Evolutionary conservation across 2,888 invertebrate genomes (phyloP), one percentile per base, ranked within the genome.

Genomic region (Cheilosia vulpina): DNA sequence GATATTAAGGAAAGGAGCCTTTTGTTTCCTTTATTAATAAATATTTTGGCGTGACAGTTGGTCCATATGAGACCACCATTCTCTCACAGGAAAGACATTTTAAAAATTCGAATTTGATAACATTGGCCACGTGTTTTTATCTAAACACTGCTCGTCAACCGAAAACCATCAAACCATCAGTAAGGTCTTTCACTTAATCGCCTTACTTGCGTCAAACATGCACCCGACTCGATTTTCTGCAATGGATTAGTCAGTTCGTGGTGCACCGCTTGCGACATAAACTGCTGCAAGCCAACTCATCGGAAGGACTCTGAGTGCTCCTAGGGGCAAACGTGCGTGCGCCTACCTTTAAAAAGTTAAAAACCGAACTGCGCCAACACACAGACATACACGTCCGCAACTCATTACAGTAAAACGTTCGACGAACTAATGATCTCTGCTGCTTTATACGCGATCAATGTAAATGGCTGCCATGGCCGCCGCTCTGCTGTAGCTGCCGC

Each of bases 401-500:
- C 73, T 83, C 68, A 83, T 66, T 77, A 60, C 55, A 75, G 73
- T 24, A 43, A 84, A 75, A 55, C 58, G 21, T 71, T 71, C 58
- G 47, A 15, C 52, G 63, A 80, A 75, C 84, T 84, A 84, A 84
- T 84, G 84, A 84, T 80, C 75, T 75, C 34, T 68, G 45, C 57
- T 57, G 58, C 65, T 80, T 76, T 71, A 80, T 84, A 80, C 65
- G 65, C 60, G 80, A 60, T 76, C 84, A 80, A 80, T 84, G 80
- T 73, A 73, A 83, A 79, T 69, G 73, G 63, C 72, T 79, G 73
- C 62, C 50, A 27, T 31, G 47, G 65, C 60, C 41, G 57, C 43
- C 17, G 17, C 41, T 62, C 63, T 19, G 21, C 50, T 63, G 41
- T 27, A 57, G 77, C 71, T 66, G 58, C 60, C 31, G 78, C 78